Conservation (phyloP, 2,797 vertebrate genomes). For the Gouania willdenowi region DNA sequence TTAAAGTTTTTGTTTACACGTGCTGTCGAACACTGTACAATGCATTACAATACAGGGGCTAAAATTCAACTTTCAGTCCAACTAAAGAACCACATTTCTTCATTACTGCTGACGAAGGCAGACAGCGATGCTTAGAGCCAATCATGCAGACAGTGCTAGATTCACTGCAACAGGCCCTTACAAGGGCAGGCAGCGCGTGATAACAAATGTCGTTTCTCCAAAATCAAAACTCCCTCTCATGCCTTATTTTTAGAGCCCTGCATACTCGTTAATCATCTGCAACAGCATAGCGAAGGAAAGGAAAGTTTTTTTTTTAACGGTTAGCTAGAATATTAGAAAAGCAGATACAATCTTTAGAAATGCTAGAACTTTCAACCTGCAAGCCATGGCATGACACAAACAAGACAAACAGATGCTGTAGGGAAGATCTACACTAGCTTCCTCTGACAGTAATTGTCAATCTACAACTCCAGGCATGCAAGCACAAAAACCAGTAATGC, state of each 20-base stretch:
- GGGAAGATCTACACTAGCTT: not conserved
- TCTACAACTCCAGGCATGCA: conserved; percentile 17
- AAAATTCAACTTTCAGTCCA: conserved; percentile 14
- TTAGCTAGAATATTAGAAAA: not conserved
- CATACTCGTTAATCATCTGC: conserved; percentile 21
- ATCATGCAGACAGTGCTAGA: conserved; percentile 2
- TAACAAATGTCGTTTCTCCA: conserved; percentile 37
- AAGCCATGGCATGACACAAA: conserved; percentile 10
- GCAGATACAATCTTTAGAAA: not conserved
- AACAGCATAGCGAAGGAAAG: not conserved
- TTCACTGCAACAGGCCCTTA: conserved; percentile 34
- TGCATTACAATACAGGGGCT: not conserved
- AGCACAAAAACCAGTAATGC: conserved; percentile 1
- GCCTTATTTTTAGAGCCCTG: conserved; percentile 49
- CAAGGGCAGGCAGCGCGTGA: conserved; percentile 32
- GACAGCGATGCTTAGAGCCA: not conserved
- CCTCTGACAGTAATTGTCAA: conserved; percentile 13
- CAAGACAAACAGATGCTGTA: conserved; percentile 26
- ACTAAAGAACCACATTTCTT: not conserved
- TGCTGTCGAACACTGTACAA: conserved; percentile 7
- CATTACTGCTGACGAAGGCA: not conserved
- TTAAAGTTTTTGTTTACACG: conserved; percentile 13
- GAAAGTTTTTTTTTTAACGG: not conserved
- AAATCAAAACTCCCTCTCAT: conserved; percentile 18
- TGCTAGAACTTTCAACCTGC: conserved; percentile 4